phyloP scores from a whole-genome alignment of 2,113 vertebrate species.

The Prunella himalayana region DNA sequence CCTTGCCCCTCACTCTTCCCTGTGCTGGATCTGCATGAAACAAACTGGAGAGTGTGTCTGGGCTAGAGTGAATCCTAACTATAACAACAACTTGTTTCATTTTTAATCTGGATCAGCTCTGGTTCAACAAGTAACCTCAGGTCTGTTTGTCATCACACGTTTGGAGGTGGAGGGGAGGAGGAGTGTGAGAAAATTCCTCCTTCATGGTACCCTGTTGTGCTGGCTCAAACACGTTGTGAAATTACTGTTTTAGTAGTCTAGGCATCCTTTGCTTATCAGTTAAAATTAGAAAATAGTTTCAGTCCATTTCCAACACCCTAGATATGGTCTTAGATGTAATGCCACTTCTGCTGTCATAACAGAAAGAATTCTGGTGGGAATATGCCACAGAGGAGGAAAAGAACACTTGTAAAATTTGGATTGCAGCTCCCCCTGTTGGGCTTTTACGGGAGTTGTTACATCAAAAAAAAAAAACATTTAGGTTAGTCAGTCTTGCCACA shows the following conservation, averaged over 20 bases:
- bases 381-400: neutral
- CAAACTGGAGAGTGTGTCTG: neutral
- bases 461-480: neutral
- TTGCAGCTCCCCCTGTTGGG: slow-evolving; percentile 45
- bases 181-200: neutral
- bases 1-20: neutral
- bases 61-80: neutral
- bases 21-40: neutral
- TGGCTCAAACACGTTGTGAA: neutral
- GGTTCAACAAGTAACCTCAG: neutral
- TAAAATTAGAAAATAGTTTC: neutral
- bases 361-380: neutral
- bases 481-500: neutral
- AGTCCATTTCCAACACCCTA: neutral
- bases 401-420: neutral
- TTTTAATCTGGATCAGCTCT: neutral
- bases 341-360: neutral
- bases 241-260: neutral
- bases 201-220: neutral
- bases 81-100: neutral
- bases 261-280: neutral
- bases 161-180: neutral
- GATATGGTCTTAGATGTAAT: neutral
- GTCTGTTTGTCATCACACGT: neutral
- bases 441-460: neutral